Conservation (phyloP, 1,140 invertebrate genomes). For the Procambarus clarkii region DNA sequence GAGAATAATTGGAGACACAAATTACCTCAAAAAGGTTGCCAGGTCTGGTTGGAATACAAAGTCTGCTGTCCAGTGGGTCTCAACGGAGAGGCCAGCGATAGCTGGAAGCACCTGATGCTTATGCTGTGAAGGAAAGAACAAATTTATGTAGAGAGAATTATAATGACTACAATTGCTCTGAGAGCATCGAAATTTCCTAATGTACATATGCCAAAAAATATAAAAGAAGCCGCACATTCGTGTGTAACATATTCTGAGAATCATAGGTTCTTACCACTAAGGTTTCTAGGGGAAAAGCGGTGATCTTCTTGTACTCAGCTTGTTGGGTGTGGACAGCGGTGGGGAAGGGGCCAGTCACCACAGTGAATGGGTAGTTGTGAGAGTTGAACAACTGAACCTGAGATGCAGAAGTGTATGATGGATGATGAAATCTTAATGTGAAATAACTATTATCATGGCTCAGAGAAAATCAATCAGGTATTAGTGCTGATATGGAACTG, state of each 20-base stretch:
- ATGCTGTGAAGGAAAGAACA: background rate
- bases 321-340: background rate
- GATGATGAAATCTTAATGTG: too few species aligned
- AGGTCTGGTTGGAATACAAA: background rate
- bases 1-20: background rate
- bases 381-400: background rate
- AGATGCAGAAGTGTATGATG: background rate
- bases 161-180: background rate
- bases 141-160: background rate
- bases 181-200: too few species aligned
- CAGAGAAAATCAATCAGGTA: too few species aligned
- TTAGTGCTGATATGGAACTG: too few species aligned
- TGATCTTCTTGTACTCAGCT: background rate
- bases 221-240: too few species aligned
- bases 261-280: background rate
- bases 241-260: too few species aligned
- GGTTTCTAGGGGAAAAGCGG: background rate
- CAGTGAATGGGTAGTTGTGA: conserved; percentile 6
- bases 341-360: background rate
- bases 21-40: background rate
- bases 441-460: too few species aligned
- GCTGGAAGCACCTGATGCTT: background rate
- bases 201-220: too few species aligned
- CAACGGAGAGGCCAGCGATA: background rate
- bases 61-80: background rate